Evolutionary conservation across 1,140 invertebrate genomes (phyloP), one percentile per base, ranked within the genome.

Genomic region (Mya arenaria): DNA sequence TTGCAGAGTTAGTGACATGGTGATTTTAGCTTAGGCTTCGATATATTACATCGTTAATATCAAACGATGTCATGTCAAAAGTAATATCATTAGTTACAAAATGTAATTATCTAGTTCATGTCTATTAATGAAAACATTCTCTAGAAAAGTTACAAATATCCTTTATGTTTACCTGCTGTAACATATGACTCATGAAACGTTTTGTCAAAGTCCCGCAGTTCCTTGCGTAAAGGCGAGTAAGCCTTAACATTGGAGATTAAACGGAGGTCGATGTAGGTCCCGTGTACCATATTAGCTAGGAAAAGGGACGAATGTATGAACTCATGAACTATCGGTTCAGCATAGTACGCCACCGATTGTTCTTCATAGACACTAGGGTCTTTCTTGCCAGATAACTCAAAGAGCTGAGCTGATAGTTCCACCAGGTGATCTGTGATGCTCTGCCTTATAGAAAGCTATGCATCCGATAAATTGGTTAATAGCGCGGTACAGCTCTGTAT

Each of bases 291-390:
- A 28, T 72, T 48, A 28, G 69, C 69, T 32, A 19, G 25, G 44
- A 72, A 72, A 15, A 72, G 48, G 25, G 39, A 52, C 23, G 25
- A 52, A 32, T 72, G 69, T 28, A 72, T 48, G 69, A 52, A 72
- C 34, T 72, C 69, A 32, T 72, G 69, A 4, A 72, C 69, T 32
- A 72, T 72, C 15, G n/a, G 17, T 32, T 72, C 69, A 52, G 69
- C 69, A 34, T 72, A 72, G 32, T 41, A 55, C 6, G 69, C n/a
- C 32, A 72, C 48, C 19, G 69, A 52, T 30, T 41, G 39, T 34
- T 52, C 44, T n/a, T 23, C 13, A 5, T 52, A 30, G 4, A 48
- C 48, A n/a, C 69, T 23, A 28, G 69, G 69, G 23, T 72, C 69
- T n/a, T n/a, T n/a, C n/a, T n/a, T 41, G 39, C 69, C 69, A 72